phyloP scores from a whole-genome alignment of 2,888 invertebrate genomes.

The Rhyacophila evoluta region DNA sequence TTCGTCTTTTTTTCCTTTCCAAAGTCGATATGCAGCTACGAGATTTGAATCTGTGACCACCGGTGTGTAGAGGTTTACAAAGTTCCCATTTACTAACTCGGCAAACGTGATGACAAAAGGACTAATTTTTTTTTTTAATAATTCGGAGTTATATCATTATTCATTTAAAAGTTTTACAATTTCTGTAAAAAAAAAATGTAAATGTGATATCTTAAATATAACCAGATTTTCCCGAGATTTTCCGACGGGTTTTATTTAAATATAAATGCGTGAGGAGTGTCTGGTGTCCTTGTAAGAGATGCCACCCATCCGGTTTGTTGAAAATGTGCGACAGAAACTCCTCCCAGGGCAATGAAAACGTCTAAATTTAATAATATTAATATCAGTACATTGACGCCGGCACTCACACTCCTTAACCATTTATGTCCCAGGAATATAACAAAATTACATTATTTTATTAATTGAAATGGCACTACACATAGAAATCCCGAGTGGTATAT shows the following conservation, averaged over 20 bases:
- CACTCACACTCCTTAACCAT: not conserved
- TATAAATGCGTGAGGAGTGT: not conserved
- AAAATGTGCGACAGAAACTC: not conserved
- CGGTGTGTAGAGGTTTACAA: too few species aligned
- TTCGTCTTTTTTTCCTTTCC: too few species aligned
- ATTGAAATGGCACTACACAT: too few species aligned
- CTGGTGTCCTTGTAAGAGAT: constrained; percentile 1
- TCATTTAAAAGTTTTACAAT: not conserved
- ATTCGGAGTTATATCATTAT: too few species aligned
- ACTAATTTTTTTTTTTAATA: too few species aligned
- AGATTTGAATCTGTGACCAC: too few species aligned
- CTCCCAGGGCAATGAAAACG: not conserved
- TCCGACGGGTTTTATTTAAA: not conserved
- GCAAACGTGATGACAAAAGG: too few species aligned
- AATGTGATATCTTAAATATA: not conserved
- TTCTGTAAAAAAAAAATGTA: not conserved
- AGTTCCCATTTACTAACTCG: too few species aligned
- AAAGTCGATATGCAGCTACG: too few species aligned
- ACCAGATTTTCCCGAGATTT: not conserved
- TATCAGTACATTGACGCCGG: not conserved
- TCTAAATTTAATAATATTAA: not conserved
- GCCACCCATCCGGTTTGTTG: not conserved
- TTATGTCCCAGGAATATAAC: not conserved
- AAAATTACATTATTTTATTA: too few species aligned
- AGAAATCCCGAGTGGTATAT: too few species aligned